These are phyloP conservation scores for Sinocyclocheilus maitianheensis DNA, from an alignment of 2,113 vertebrate genomes.

Conservation along the genomic window DNA sequence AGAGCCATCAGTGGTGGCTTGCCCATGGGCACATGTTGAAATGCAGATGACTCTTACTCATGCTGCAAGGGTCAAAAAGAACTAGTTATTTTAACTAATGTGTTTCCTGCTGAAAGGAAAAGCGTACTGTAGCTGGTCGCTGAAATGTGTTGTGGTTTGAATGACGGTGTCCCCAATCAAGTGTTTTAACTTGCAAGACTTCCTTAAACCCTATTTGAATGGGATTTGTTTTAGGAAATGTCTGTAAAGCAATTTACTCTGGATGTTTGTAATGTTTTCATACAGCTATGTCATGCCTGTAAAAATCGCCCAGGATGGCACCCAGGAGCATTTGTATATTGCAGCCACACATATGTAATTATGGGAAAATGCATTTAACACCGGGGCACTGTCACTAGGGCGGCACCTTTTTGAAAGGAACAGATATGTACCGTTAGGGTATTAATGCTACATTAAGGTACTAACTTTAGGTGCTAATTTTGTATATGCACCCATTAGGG, in stretches of 20 bases:
- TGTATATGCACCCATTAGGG: no score
- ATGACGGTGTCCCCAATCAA: background rate
- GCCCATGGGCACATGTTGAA: background rate
- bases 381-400: no score
- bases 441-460: no score
- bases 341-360: no score
- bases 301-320: no score
- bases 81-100: background rate
- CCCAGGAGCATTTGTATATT: background rate
- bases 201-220: background rate
- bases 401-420: no score
- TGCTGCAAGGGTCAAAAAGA: constrained; percentile 18
- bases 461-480: no score
- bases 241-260: background rate
- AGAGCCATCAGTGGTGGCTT: background rate
- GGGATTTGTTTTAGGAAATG: background rate
- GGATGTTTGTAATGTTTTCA: no score
- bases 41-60: constrained; percentile 26
- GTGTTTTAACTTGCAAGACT: background rate
- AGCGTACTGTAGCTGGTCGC: background rate
- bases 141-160: background rate
- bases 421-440: no score
- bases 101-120: background rate
- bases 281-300: background rate
- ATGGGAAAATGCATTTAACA: no score